Evolutionary conservation across 2,113 vertebrate species (phyloP).

Genomic region (Calidris pygmaea): DNA sequence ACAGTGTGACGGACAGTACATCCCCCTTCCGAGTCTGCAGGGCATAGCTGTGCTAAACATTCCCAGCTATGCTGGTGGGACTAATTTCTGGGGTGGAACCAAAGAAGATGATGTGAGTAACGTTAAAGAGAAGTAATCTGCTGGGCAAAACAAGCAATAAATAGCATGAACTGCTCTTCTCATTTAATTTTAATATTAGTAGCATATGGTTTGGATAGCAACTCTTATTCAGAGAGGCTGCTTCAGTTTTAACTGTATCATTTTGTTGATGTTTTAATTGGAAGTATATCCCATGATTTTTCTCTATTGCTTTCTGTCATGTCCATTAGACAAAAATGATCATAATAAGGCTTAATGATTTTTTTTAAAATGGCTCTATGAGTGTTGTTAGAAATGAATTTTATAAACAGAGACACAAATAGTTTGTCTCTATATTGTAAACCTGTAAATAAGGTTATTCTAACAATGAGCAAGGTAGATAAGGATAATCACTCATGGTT

Average conservation of each 20-base stretch:
- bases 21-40: conserved; percentile 97
- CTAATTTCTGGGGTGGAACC: conserved; percentile 99
- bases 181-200: neutral
- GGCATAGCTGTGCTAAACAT: conserved; percentile 97
- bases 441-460: neutral
- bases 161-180: neutral
- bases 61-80: conserved; percentile 96
- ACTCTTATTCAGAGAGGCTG: neutral
- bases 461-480: neutral
- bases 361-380: neutral
- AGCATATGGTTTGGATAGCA: neutral
- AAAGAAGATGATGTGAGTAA: conserved; percentile 97
- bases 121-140: neutral
- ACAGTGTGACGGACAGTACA: conserved; percentile 98
- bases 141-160: neutral
- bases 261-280: neutral
- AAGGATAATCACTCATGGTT: neutral
- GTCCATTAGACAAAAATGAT: neutral
- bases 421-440: neutral
- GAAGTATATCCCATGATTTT: neutral
- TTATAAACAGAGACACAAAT: neutral
- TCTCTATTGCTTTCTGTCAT: neutral
- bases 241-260: neutral
- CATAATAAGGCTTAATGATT: neutral
- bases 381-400: neutral